phyloP scores from a whole-genome alignment of 2,888 invertebrate species.

The Drosophila nr. perissopoda region DNA sequence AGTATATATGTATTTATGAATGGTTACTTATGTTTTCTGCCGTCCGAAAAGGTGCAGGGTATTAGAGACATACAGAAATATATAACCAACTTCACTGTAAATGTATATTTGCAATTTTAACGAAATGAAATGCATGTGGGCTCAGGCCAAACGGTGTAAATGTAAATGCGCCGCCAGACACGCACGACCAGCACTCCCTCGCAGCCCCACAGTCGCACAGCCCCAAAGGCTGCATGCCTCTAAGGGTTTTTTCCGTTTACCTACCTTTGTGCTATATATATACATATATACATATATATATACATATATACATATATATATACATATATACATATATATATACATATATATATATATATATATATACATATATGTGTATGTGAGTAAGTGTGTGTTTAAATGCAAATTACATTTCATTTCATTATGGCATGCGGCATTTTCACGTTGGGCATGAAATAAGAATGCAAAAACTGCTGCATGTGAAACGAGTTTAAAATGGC shows the following conservation, averaged over 20 bases:
- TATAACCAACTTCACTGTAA: slow-evolving; percentile 58
- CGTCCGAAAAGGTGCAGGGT: slow-evolving; percentile 3
- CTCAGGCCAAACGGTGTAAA: slow-evolving; percentile 47
- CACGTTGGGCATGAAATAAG: slow-evolving; percentile 64
- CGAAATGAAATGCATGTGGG: slow-evolving; percentile 77
- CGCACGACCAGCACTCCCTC: slow-evolving; percentile 38
- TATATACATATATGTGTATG: slow-evolving; percentile 13
- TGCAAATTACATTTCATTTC: slow-evolving; percentile 78
- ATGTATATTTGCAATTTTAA: slow-evolving; percentile 77
- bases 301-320: slow-evolving; percentile 3
- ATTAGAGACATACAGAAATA: slow-evolving; percentile 15
- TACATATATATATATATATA: slow-evolving; percentile 1
- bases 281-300: not conserved
- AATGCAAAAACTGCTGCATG: slow-evolving; percentile 67
- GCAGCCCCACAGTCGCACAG: not conserved
- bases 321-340: slow-evolving; percentile 13
- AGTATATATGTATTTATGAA: not conserved
- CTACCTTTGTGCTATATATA: slow-evolving; percentile 8
- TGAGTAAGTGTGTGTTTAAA: slow-evolving; percentile 63
- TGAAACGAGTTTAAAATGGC: slow-evolving; percentile 77
- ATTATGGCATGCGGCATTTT: slow-evolving; percentile 75
- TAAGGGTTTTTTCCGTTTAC: slow-evolving; percentile 29
- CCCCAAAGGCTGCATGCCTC: slow-evolving; percentile 13
- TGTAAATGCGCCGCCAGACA: slow-evolving; percentile 65
- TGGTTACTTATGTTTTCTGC: not conserved